Percentiles rank a stretch among this genome's conserved stretches.
Conservation (phyloP, 2,888 invertebrate genomes). For the Cephus runcator region DNA sequence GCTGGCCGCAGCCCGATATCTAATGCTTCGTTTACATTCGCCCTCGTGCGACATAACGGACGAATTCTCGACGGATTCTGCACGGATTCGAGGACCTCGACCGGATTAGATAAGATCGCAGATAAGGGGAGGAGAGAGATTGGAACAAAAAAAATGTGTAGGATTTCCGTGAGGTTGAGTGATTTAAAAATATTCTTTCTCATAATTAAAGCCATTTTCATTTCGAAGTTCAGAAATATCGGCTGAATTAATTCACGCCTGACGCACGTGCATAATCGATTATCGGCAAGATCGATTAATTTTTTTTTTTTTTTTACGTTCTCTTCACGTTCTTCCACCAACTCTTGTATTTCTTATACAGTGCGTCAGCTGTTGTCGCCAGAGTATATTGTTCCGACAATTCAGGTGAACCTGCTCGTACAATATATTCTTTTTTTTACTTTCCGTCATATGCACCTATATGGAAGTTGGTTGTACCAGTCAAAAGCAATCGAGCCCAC, state of each 20-base stretch:
- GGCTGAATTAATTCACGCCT: background rate
- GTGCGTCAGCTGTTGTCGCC: background rate
- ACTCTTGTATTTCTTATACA: background rate
- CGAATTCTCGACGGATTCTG: background rate
- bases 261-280: background rate
- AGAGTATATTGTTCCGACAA: no score
- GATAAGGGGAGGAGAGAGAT: background rate
- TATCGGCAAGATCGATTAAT: no score
- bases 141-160: background rate
- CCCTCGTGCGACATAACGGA: background rate
- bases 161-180: background rate
- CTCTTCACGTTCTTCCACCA: background rate
- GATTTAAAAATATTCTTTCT: background rate
- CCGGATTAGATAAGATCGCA: background rate
- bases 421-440: background rate
- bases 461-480: background rate
- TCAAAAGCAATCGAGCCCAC: constrained; percentile 17
- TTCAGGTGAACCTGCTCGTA: background rate
- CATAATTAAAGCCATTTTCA: background rate
- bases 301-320: no score
- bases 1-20: constrained; percentile 39
- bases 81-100: background rate
- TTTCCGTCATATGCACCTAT: background rate
- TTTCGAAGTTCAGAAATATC: background rate
- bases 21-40: constrained; percentile 40